These are phyloP conservation scores for Zootermopsis nevadensis DNA, from an alignment of 2,888 invertebrate species.

Conservation along the genomic window DNA sequence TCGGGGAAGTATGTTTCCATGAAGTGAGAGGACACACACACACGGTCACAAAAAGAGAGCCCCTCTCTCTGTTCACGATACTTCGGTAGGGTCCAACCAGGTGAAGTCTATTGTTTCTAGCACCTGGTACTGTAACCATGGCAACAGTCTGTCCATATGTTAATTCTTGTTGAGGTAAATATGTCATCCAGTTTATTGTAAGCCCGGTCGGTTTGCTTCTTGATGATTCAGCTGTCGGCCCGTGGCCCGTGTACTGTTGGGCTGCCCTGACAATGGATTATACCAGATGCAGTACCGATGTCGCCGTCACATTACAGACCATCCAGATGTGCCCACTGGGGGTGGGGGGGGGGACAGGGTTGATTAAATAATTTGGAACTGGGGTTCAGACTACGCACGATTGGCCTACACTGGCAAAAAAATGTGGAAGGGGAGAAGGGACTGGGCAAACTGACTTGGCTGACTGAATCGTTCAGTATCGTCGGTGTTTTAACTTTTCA, in stretches of 20 bases:
- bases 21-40: neutral
- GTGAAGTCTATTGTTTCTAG: constrained; percentile 21
- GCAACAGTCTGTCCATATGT: neutral
- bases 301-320: no score
- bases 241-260: neutral
- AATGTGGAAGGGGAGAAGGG: neutral
- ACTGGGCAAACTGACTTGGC: neutral
- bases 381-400: neutral
- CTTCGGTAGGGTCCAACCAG: neutral
- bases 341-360: neutral
- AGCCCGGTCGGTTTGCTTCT: neutral
- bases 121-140: constrained; percentile 17
- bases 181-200: constrained; percentile 12
- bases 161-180: constrained; percentile 20
- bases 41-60: neutral
- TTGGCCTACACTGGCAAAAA: neutral
- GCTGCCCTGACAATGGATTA: neutral
- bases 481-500: no score
- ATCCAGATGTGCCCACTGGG: neutral
- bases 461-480: no score
- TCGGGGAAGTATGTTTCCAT: neutral
- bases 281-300: neutral
- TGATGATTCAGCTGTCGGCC: constrained; percentile 12
- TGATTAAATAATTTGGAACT: neutral
- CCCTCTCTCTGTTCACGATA: no score